Evolutionary conservation across 2,797 vertebrate genomes (phyloP).

Genomic region (Takifugu rubripes): DNA sequence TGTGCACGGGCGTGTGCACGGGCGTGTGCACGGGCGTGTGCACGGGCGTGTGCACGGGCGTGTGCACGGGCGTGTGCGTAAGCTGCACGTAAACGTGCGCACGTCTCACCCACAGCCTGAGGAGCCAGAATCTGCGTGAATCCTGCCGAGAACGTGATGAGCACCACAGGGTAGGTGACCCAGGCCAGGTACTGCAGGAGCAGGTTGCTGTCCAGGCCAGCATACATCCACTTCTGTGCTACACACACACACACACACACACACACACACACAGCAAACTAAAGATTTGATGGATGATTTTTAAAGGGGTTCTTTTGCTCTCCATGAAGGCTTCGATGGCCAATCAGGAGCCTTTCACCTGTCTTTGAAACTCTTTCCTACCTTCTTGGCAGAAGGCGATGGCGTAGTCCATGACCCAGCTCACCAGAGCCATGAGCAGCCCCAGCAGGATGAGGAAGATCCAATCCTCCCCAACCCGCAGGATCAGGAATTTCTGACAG

Average conservation of each 20-base stretch:
- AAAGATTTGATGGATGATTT: too few relatives aligned
- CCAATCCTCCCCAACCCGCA: conserved; percentile 96
- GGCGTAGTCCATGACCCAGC: conserved; percentile 98
- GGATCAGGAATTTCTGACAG: conserved; percentile 91
- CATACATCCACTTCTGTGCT: conserved; percentile 94
- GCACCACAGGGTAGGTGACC: conserved; percentile 96
- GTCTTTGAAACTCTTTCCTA: conserved; percentile 63
- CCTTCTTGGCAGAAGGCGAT: conserved; percentile 96
- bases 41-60: too few relatives aligned
- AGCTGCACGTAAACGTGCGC: conserved; percentile 1
- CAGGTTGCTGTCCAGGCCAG: conserved; percentile 88
- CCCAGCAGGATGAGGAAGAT: conserved; percentile 97
- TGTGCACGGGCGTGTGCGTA: conserved; percentile 21
- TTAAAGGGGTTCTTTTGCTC: too few relatives aligned
- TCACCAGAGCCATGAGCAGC: conserved; percentile 94
- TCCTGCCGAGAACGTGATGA: conserved; percentile 98
- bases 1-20: conserved; percentile 14
- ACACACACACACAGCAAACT: too few relatives aligned
- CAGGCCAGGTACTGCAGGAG: conserved; percentile 96
- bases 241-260: conserved; percentile 62
- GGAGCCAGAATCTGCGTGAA: conserved; percentile 97
- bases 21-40: too few relatives aligned
- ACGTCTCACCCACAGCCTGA: conserved; percentile 90
- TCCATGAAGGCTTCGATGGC: too few relatives aligned
- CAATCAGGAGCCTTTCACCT: too few relatives aligned